Conservation (phyloP, 2,888 invertebrate genomes). For the Gymnocheta viridis region DNA sequence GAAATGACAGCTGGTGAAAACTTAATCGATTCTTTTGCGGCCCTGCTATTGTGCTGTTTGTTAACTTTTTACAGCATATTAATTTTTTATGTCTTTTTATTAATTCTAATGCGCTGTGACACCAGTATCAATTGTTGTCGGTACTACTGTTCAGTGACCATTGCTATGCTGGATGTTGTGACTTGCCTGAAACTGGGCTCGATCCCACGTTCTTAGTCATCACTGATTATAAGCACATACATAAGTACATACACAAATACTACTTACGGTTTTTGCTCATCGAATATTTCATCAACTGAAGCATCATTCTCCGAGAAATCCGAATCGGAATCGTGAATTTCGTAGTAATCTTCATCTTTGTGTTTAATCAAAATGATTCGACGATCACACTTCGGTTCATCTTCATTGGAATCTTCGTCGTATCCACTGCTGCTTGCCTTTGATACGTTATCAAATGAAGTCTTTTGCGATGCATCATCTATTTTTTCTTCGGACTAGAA, state of each 20-base stretch:
- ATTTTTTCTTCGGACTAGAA: background rate
- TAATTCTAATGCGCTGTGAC: too few species aligned
- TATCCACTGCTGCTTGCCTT: slow-evolving; percentile 51
- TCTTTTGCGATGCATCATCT: background rate
- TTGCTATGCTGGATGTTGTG: too few species aligned
- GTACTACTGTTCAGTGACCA: too few species aligned
- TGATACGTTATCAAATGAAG: slow-evolving; percentile 41
- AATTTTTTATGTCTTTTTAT: too few species aligned
- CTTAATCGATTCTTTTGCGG: too few species aligned
- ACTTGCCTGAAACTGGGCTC: too few species aligned
- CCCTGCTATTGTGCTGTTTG: too few species aligned
- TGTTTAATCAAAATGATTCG: background rate
- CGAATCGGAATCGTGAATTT: slow-evolving; percentile 26
- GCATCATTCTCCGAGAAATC: background rate
- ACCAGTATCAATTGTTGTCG: too few species aligned
- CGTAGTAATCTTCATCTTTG: slow-evolving; percentile 34
- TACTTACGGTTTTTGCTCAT: background rate
- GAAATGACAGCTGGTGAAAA: too few species aligned
- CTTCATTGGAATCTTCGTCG: slow-evolving; percentile 48
- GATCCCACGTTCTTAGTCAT: too few species aligned
- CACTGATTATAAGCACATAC: too few species aligned
- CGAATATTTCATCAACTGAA: background rate
- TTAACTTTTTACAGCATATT: too few species aligned
- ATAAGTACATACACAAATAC: background rate
- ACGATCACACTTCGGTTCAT: background rate